phyloP scores from a whole-genome alignment of 92 coral and sea anemone genomes.

The Palythoa caribaeorum region DNA sequence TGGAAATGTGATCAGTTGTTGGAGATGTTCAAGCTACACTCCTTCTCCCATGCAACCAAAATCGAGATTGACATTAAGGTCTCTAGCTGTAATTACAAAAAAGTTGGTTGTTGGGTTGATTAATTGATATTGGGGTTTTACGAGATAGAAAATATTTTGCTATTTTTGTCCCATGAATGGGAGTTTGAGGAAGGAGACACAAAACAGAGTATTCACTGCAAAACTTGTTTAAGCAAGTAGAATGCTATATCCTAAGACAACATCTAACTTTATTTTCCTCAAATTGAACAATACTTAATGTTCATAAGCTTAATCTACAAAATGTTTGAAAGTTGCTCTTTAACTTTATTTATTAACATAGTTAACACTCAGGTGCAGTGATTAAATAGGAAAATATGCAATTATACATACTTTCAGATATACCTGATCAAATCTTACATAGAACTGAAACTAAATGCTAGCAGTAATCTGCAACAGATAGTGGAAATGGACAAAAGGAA shows the following conservation, averaged over 20 bases:
- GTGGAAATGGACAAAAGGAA: conserved; percentile 21
- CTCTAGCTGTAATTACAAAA: conserved; percentile 45
- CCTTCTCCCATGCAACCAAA: conserved; percentile 33
- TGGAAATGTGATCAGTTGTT: background rate
- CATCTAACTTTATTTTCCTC: conserved; percentile 35
- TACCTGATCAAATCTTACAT: conserved; percentile 38
- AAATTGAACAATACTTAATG: conserved; percentile 25
- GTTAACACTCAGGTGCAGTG: conserved; percentile 55
- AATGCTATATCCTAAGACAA: conserved; percentile 36
- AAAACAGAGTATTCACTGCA: conserved; percentile 42
- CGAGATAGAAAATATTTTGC: conserved; percentile 33
- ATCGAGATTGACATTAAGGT: conserved; percentile 32
- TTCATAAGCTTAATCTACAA: conserved; percentile 43
- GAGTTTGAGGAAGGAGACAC: conserved; percentile 41
- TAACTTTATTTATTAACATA: conserved; percentile 49
- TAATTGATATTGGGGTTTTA: conserved; percentile 34
- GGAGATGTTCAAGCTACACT: conserved; percentile 33
- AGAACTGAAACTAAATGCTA: conserved; percentile 37
- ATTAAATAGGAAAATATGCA: conserved; percentile 56
- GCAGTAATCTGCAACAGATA: conserved; percentile 18
- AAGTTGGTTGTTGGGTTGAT: conserved; percentile 44
- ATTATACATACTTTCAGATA: conserved; percentile 39
- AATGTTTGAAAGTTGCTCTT: conserved; percentile 36
- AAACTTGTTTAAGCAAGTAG: conserved; percentile 17
- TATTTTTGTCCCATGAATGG: conserved; percentile 14